Evolutionary conservation across 2,797 vertebrate genomes (phyloP), one percentile per base, ranked within the genome.

Genomic region (Gallinago nigripennis): DNA sequence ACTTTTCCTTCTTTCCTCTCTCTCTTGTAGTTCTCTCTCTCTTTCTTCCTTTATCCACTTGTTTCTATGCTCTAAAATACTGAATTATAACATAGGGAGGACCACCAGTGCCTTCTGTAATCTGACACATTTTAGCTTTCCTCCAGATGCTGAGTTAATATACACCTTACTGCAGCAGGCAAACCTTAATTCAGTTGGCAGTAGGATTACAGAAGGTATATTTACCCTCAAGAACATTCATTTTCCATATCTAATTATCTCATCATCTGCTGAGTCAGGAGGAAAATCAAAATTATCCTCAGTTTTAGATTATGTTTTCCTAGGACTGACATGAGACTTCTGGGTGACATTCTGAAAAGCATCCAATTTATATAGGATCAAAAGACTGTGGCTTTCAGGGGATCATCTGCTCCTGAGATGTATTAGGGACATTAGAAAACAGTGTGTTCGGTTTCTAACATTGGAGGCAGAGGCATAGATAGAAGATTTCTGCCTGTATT

Each of bases 201-300:
- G 91, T 84, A 76, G 92, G 33, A 73, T 96, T 95, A 64, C 46
- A 80, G 66, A 58, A 94, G 71, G 66, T 88, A 63, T 60, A 50
- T 95, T 93, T 92, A 78, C 75, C 35, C 73, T 77, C 48, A 41
- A 90, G 83, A 92, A 35, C 65, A 31, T n/a, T 81, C 12, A 41
- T 95, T 97, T 96, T 88, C 84, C 28, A 39, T 66, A 80, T 57
- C 56, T 76, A 91, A 90, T 96, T 96, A 60, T 85, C 88, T 87
- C 35, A 20, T 90, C 64, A 50, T 94, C 58, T 95, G 73, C 27
- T 87, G 91, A 86, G 68, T 85, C 58, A 92, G 85, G 51, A 43
- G 87, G 39, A 58, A 96, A 91, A 61, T 88, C 30, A 92, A 89
- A 77, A 82, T 79, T 80, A 35, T 43, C 43, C 12, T 71, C 43